Percentiles rank a stretch among this genome's conserved stretches.
phyloP scores from a whole-genome alignment of 2,888 invertebrate genomes.

The Pristionchus fissidentatus region DNA sequence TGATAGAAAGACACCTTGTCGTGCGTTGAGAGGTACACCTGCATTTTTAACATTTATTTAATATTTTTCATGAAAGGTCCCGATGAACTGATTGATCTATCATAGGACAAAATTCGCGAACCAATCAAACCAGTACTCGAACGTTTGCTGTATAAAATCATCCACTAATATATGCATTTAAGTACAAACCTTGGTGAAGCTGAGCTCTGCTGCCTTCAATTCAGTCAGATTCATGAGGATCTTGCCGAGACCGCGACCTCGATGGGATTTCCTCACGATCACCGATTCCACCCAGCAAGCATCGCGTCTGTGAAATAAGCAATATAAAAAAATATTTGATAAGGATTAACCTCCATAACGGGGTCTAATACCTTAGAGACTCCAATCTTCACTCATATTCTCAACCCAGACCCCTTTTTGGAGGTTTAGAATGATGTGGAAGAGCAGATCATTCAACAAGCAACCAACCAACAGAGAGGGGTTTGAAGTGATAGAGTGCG shows the following conservation, averaged over 20 bases:
- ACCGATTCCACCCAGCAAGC: constrained; percentile 70
- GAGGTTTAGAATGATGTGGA: no score
- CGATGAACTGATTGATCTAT: not conserved
- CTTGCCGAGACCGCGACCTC: constrained; percentile 75
- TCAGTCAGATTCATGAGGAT: constrained; percentile 76
- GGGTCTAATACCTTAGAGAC: constrained; percentile 51
- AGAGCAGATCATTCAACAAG: no score
- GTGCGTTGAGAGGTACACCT: constrained; percentile 76
- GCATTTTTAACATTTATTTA: not conserved
- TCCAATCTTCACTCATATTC: no score
- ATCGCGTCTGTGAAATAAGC: constrained; percentile 50
- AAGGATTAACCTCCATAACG: constrained; percentile 56
- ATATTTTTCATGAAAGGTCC: not conserved
- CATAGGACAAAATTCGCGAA: no score
- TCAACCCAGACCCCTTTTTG: no score
- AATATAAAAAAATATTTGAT: no score
- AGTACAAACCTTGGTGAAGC: constrained; percentile 58
- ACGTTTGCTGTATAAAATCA: not conserved
- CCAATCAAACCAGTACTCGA: no score
- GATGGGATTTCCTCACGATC: constrained; percentile 55
- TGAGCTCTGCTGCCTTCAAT: constrained; percentile 54
- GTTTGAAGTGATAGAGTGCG: no score
- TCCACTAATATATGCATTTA: not conserved
- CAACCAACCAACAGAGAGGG: no score
- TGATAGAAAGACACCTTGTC: constrained; percentile 77